A percentile compares a stretch with the other conserved stretches of the same genome.
These are phyloP conservation scores for Sabellastarte sp. DNA, from an alignment of 2,888 invertebrate genomes.

Conservation along the genomic window DNA sequence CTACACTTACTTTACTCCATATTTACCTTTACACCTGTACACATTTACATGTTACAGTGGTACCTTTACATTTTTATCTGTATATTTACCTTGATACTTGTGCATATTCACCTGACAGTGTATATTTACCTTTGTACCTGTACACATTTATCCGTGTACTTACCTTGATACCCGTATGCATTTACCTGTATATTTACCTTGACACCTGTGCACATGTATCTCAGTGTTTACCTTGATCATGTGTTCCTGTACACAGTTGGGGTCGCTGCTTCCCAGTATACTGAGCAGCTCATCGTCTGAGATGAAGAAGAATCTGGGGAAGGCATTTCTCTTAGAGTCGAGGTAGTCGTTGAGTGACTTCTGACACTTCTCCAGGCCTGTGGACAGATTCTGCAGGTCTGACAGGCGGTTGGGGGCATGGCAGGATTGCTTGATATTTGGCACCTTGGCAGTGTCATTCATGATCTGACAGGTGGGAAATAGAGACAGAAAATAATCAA, in stretches of 20 bases:
- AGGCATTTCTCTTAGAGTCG: constrained; percentile 81
- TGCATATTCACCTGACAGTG: no score
- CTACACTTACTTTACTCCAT: no score
- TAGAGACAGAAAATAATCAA: no score
- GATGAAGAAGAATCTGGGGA: constrained; percentile 90
- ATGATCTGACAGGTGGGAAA: constrained; percentile 67
- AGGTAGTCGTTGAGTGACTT: constrained; percentile 88
- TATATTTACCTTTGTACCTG: no score
- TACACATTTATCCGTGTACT: no score
- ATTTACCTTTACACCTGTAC: no score
- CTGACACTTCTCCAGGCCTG: constrained; percentile 83
- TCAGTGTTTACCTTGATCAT: constrained; percentile 87
- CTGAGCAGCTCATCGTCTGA: constrained; percentile 89
- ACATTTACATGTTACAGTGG: no score
- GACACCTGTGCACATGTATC: no score
- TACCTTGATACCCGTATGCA: no score
- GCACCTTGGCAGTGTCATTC: constrained; percentile 77
- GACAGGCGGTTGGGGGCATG: constrained; percentile 71
- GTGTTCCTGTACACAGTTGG: constrained; percentile 84
- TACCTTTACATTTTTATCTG: no score
- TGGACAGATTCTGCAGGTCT: constrained; percentile 73
- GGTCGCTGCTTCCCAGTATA: constrained; percentile 83
- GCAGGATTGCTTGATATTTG: constrained; percentile 79
- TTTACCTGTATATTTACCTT: no score
- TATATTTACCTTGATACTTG: no score